These are phyloP conservation scores for Cosmia pyralina DNA, from an alignment of 2,888 invertebrate genomes.

Conservation along the genomic window DNA sequence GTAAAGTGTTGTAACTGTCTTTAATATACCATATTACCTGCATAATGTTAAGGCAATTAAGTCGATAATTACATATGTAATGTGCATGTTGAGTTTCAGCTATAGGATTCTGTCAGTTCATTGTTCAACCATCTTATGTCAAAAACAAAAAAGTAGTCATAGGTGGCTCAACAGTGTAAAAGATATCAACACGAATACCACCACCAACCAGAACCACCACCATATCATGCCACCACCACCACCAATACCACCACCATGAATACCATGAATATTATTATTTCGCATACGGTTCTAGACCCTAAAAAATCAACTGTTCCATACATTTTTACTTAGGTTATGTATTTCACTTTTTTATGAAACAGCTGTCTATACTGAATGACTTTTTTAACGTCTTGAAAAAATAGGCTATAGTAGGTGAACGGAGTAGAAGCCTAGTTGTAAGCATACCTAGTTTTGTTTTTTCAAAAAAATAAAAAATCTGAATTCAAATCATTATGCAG, in stretches of 20 bases:
- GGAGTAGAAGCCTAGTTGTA: too few relatives aligned
- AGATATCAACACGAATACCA: too few relatives aligned
- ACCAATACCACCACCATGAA: too few relatives aligned
- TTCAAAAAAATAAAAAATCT: too few relatives aligned
- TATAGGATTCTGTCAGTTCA: not conserved
- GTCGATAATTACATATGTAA: not conserved
- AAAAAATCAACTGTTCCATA: not conserved
- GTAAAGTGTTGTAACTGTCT: not conserved
- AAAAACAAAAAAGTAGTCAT: not conserved
- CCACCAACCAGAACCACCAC: too few relatives aligned
- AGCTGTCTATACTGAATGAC: too few relatives aligned
- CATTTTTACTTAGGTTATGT: not conserved
- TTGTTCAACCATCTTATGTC: not conserved
- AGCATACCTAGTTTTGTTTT: too few relatives aligned
- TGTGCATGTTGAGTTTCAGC: not conserved
- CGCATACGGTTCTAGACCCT: not conserved
- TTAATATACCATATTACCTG: not conserved
- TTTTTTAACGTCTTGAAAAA: too few relatives aligned
- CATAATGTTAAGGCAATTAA: not conserved
- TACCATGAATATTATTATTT: not conserved
- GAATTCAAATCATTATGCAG: too few relatives aligned
- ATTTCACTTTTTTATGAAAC: not conserved
- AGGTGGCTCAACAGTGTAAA: not conserved
- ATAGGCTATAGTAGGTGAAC: too few relatives aligned
- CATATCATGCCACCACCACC: too few relatives aligned